Conservation (phyloP, 2,113 vertebrate genomes). For the Hylia prasina region DNA sequence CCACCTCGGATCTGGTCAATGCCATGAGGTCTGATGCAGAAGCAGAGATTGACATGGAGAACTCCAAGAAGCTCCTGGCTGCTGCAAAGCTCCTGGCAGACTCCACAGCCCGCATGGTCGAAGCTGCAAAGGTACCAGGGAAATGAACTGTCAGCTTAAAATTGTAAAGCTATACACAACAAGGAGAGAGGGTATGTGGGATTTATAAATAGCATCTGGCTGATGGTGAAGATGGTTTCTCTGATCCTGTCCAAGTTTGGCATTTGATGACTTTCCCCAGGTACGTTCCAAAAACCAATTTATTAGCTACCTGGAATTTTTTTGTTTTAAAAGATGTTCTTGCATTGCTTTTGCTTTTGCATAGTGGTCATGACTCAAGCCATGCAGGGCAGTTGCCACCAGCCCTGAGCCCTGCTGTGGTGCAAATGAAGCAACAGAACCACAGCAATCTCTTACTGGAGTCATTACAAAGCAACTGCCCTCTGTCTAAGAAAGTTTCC, state of each 20-base stretch:
- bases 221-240: not conserved
- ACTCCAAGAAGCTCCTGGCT: slow-evolving; percentile 96
- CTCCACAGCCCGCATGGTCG: slow-evolving; percentile 97
- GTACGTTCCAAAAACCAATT: accelerated
- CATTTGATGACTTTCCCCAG: not conserved
- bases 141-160: not conserved
- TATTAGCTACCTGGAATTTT: not conserved
- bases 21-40: slow-evolving; percentile 97
- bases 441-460: not conserved
- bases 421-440: not conserved
- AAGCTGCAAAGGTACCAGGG: slow-evolving; percentile 91
- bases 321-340: not conserved
- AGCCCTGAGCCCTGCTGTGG: not conserved
- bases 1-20: slow-evolving; percentile 94
- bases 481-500: not conserved
- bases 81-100: slow-evolving; percentile 96
- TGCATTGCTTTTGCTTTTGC: not conserved
- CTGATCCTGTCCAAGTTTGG: not conserved
- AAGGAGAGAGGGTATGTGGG: not conserved
- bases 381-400: not conserved
- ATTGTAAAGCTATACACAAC: not conserved
- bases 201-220: not conserved
- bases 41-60: slow-evolving; percentile 95
- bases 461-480: not conserved
- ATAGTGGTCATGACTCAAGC: not conserved